Conservation (phyloP, 2,797 vertebrate genomes). For the Sciurus carolinensis region DNA sequence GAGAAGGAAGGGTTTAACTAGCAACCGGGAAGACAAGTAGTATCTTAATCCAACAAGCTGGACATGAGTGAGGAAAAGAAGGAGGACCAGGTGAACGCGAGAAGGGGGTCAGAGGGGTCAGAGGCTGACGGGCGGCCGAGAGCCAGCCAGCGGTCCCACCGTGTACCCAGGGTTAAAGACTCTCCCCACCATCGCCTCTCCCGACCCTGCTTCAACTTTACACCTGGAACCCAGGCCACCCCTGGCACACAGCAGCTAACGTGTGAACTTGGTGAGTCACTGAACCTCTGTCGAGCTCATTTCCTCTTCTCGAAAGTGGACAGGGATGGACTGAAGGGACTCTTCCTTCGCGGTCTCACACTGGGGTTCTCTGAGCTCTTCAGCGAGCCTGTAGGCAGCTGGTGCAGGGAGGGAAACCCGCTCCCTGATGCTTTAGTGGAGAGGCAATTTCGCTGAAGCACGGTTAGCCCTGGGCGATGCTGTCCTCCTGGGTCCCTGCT, state of each 20-base stretch:
- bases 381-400: rapidly evolving
- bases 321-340: neutral
- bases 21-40: neutral
- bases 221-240: neutral
- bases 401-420: rapidly evolving
- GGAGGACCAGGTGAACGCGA: rapidly evolving
- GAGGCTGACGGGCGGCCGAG: rapidly evolving
- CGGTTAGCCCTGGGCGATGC: rapidly evolving
- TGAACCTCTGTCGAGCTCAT: too few species aligned
- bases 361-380: neutral
- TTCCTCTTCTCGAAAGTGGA: neutral
- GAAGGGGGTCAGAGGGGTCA: rapidly evolving
- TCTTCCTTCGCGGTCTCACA: rapidly evolving
- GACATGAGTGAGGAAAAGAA: neutral
- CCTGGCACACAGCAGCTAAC: too few species aligned
- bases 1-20: neutral
- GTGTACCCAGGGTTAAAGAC: neutral
- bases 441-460: neutral
- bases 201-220: rapidly evolving
- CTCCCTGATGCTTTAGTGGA: rapidly evolving
- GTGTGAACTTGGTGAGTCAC: neutral
- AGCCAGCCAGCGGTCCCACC: rapidly evolving
- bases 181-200: rapidly evolving
- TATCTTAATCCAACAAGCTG: too few species aligned
- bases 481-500: neutral